Conservation (phyloP, 2,113 vertebrate species). For the Phylloscopus trochilus region DNA sequence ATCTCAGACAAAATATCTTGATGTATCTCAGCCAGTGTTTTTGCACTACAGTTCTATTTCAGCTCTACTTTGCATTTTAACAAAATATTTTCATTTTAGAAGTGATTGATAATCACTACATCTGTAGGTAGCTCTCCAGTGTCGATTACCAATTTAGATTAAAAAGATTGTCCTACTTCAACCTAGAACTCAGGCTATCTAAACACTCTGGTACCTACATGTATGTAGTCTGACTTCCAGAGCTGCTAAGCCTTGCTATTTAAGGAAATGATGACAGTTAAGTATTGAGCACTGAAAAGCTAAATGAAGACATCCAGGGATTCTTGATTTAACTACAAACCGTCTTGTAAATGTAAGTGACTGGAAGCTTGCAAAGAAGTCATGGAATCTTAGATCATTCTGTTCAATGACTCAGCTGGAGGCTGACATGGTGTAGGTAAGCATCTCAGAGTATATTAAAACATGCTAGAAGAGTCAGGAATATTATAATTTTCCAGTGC, state of each 20-base stretch:
- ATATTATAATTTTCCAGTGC: neutral
- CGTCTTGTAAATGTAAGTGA: neutral
- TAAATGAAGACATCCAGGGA: neutral
- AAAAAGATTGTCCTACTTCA: neutral
- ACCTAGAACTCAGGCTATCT: neutral
- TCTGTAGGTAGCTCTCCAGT: neutral
- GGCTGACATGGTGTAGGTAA: neutral
- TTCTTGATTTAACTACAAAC: neutral
- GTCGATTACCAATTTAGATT: neutral
- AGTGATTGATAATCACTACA: neutral
- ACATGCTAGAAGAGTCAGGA: neutral
- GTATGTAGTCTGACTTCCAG: neutral
- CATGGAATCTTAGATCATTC: neutral
- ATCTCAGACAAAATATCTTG: neutral
- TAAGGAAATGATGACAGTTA: neutral
- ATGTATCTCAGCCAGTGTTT: neutral
- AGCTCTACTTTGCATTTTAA: neutral
- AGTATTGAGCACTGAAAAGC: neutral
- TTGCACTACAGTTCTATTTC: neutral
- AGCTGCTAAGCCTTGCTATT: neutral
- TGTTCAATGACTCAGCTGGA: conserved; percentile 18
- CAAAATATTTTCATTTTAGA: neutral
- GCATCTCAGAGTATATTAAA: neutral
- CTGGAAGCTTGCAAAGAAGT: neutral
- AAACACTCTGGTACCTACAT: neutral